Evolutionary conservation across 2,888 invertebrate species (phyloP).

Genomic region (Rugalucina vietnamica): DNA sequence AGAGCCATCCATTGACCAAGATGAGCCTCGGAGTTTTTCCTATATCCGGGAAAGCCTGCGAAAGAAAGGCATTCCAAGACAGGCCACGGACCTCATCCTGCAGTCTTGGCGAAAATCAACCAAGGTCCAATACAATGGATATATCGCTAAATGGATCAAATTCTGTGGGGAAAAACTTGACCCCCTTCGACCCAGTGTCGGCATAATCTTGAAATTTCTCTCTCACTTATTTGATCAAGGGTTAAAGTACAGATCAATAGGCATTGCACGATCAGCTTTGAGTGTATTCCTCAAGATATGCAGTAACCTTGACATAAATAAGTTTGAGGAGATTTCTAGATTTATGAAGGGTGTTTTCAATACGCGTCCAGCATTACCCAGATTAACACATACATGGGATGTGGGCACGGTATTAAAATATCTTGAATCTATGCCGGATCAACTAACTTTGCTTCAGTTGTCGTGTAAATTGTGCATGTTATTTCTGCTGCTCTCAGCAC

Average conservation of each 20-base stretch:
- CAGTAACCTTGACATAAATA: not conserved
- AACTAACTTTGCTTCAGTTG: not conserved
- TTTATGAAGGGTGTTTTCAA: not conserved
- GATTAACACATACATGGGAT: not conserved
- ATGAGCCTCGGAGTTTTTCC: conserved; percentile 45
- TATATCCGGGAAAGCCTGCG: conserved; percentile 42
- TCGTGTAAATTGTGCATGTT: conserved; percentile 11
- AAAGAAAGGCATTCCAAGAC: conserved; percentile 30
- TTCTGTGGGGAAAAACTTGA: no score
- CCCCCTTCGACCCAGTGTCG: no score
- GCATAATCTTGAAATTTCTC: not conserved
- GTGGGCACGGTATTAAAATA: conserved; percentile 32
- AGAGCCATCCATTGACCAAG: conserved; percentile 34
- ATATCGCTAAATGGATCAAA: conserved; percentile 38
- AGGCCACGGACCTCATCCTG: conserved; percentile 37
- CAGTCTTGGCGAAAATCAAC: conserved; percentile 56
- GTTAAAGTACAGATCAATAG: not conserved
- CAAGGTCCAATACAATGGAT: conserved; percentile 30
- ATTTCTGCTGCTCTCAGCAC: not conserved
- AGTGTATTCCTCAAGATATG: not conserved
- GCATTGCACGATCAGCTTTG: not conserved
- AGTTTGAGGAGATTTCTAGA: not conserved
- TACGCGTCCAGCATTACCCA: not conserved
- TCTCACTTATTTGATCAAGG: not conserved
- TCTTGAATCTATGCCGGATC: not conserved